phyloP scores from a whole-genome alignment of 1,140 invertebrate genomes.

The Drosophila simulans region DNA sequence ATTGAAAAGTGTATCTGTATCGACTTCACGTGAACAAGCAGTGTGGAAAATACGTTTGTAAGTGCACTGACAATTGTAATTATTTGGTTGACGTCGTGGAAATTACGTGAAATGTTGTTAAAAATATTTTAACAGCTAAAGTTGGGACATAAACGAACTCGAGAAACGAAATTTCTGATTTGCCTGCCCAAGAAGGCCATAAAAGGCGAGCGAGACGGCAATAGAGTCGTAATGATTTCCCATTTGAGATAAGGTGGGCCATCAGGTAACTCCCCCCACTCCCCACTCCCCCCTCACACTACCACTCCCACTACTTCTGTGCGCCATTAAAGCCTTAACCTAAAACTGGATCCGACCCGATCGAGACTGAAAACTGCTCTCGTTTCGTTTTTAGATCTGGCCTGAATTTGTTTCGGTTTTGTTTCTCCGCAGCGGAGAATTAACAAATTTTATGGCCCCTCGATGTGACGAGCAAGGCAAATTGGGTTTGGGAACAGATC shows the following conservation, averaged over 20 bases:
- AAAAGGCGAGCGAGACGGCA: constrained; percentile 14
- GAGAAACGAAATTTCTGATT: constrained; percentile 56
- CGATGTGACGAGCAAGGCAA: constrained; percentile 54
- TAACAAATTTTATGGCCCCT: constrained; percentile 71
- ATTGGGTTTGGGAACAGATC: constrained; percentile 45
- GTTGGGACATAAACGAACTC: constrained; percentile 62
- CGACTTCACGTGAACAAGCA: background rate
- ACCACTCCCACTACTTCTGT: constrained; percentile 37
- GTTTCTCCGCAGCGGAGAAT: constrained; percentile 52
- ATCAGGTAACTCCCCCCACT: constrained; percentile 42
- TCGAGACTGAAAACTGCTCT: constrained; percentile 57
- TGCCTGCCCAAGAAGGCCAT: constrained; percentile 64
- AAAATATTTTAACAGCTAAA: constrained; percentile 76
- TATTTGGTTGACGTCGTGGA: constrained; percentile 54
- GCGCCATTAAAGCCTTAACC: constrained; percentile 30
- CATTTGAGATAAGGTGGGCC: constrained; percentile 75
- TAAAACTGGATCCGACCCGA: constrained; percentile 35
- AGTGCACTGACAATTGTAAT: constrained; percentile 68
- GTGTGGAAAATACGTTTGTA: constrained; percentile 68
- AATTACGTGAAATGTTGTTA: constrained; percentile 79
- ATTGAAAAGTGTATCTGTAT: background rate
- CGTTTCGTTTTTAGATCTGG: constrained; percentile 68
- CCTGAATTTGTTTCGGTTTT: constrained; percentile 59
- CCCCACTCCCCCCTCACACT: background rate
- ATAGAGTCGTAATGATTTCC: constrained; percentile 70